Conservation (phyloP, 2,888 invertebrate species). For the Zaprionus bogoriensis region DNA sequence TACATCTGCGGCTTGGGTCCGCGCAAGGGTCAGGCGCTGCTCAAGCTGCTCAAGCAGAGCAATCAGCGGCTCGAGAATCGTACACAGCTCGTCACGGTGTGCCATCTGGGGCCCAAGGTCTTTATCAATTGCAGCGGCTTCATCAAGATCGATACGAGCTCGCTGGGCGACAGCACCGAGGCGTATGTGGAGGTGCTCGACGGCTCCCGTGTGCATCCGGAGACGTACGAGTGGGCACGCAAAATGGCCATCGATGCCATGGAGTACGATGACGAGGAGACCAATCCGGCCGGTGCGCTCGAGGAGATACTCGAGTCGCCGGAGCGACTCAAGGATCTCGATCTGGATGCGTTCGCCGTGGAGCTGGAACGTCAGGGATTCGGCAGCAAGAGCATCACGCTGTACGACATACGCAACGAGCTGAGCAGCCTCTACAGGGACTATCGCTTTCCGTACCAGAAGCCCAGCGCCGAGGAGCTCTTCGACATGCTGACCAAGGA, state of each 20-base stretch:
- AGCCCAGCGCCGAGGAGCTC: constrained; percentile 92
- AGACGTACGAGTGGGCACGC: constrained; percentile 99
- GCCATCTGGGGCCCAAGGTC: constrained; percentile 98
- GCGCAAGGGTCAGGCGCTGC: constrained; percentile 93
- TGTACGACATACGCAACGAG: constrained; percentile 98
- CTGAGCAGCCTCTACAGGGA: constrained; percentile 97
- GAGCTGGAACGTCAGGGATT: constrained; percentile 96
- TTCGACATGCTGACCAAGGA: constrained; percentile 99
- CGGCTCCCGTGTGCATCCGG: constrained; percentile 98
- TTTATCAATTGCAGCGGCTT: constrained; percentile 99
- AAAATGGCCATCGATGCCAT: constrained; percentile 99
- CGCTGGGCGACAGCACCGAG: constrained; percentile 96
- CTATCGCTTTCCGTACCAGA: constrained; percentile 89
- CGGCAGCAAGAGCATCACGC: constrained; percentile 94
- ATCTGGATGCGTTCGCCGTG: constrained; percentile 98
- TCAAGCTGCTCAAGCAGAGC: constrained; percentile 94
- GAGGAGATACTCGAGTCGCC: constrained; percentile 99
- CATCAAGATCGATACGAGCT: constrained; percentile 98
- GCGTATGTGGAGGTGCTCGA: constrained; percentile 98
- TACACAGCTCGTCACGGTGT: constrained; percentile 96
- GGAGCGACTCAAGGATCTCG: constrained; percentile 96
- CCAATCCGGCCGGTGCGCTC: constrained; percentile 97
- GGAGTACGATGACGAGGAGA: constrained; percentile 98
- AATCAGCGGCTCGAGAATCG: constrained; percentile 96
- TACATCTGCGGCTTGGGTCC: constrained; percentile 99